Base-by-base conservation (phyloP, 2,797 vertebrate genomes). In the Acrossocheilus wenchowensis region DNA sequence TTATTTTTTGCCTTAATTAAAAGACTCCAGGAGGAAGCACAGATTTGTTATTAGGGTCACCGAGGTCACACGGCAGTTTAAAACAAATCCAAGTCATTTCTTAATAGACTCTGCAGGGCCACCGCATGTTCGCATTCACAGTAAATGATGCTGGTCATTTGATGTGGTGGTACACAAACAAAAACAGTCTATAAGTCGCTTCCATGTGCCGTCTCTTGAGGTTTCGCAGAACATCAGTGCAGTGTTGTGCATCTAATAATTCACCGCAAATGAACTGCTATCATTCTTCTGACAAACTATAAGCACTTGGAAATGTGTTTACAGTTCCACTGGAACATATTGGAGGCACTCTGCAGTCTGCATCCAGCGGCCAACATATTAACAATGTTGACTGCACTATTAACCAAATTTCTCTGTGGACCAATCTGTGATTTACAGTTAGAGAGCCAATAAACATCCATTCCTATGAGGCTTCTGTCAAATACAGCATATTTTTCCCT, bases 311-410 rank as follows among this genome's bases (percentile, higher is more conserved):
- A 57, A 54, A 57, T 72, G 36, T 30, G 68, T 82, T 82, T 72
- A 72, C 50, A 43, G 48, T 26, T 82, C 50, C 68, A 41, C 48
- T 82, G 48, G 68, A 72, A 52, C 68, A 82, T 26, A 84, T 64
- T 9, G 2, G 30, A 66, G 23, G 36, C 30, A 34, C 45, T 84
- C 52, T 78, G 48, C 73, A 66, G 57, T 26, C 45, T 34, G 19
- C 45, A 84, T 50, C 62, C 6, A 41, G 8, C 0, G 23, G 73
- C 41, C 50, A 71, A 78, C 36, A 23, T 78, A 34, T 60, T 71
- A 60, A 57, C 64, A 85, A 73, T 36, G 77, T 85, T 80, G 39
- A 72, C 81, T 57, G 52, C 2, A 14, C 77, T 72, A 71, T 78
- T 78, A 85, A 62, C 48, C 15, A 45, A 41, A 21, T 60, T 79